These are phyloP conservation scores for Holocentrus rufus DNA, from an alignment of 2,797 vertebrate species.

Conservation along the genomic window DNA sequence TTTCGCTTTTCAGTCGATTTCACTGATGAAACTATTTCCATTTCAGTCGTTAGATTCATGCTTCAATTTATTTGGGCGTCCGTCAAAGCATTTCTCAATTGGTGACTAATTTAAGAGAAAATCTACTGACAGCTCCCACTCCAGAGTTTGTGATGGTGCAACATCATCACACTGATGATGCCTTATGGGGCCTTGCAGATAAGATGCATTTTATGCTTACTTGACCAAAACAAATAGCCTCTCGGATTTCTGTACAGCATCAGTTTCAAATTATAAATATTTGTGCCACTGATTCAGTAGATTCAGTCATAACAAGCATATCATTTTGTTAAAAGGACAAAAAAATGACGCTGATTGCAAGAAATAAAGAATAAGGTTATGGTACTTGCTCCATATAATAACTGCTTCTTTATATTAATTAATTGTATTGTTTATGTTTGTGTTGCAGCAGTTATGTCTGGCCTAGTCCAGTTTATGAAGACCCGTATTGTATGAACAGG, in stretches of 20 bases:
- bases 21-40: background rate
- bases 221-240: background rate
- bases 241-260: background rate
- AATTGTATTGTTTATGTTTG: background rate
- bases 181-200: background rate
- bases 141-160: background rate
- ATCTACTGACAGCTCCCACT: background rate
- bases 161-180: constrained; percentile 1
- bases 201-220: background rate
- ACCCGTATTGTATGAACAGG: background rate
- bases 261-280: background rate
- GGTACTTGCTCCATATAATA: background rate
- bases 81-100: background rate
- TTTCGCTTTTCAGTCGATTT: background rate
- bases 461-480: background rate
- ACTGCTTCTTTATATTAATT: background rate
- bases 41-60: background rate
- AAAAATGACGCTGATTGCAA: background rate
- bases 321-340: background rate
- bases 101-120: constrained; percentile 1
- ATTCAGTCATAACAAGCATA: background rate
- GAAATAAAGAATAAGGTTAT: background rate
- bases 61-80: background rate
- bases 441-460: background rate
- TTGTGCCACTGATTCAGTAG: no score